Evolutionary conservation across 2,113 vertebrate species (phyloP), one percentile per base, ranked within the genome.

Genomic region (Nesogale talazaci): DNA sequence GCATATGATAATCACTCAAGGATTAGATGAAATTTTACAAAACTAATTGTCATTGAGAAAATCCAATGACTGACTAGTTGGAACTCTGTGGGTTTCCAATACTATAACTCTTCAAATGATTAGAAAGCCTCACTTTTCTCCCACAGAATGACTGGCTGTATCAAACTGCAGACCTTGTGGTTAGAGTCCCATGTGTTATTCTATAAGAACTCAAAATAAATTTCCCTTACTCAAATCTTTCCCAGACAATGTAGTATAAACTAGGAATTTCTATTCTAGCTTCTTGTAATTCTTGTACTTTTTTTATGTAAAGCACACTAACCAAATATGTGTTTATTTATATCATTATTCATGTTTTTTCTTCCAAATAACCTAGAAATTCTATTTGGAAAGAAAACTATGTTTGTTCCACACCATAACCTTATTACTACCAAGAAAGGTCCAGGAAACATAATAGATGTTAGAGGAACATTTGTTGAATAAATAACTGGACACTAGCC

Each of bases 311-410:
- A 8, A 61, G 7, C 14, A 23, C 15, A 42, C 6, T 91, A 42
- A 8, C 76, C 17, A 77, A 59, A 46, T 2, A 12, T 52, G 3
- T 57, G 40, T 80, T 63, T 83, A 29, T 82, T 29, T 29, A 72
- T n/a, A 2, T 74, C 16, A n/a, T 67, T 61, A 25, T 63, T 63
- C 75, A 29, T 25, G 40, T 65, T 84, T 80, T 83, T 77, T 81
- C 42, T 86, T 91, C 5, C 63, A 70, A 52, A 40, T 90, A 78
- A 72, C 7, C n/a, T 91, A 91, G 15, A 77, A 78, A 57, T 22
- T 12, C 63, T 81, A 69, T 23, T 63, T 81, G 25, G 8, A 38
- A 23, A 72, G 22, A 40, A 27, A 59, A 25, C 2, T 10, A 15
- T 79, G 20, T 80, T 83, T 80, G 16, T 84, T 84, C 27, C 17